A percentile compares a stretch with the other conserved stretches of the same genome.
These are phyloP conservation scores for Sylvia atricapilla DNA, from an alignment of 2,113 vertebrate genomes.

Conservation along the genomic window DNA sequence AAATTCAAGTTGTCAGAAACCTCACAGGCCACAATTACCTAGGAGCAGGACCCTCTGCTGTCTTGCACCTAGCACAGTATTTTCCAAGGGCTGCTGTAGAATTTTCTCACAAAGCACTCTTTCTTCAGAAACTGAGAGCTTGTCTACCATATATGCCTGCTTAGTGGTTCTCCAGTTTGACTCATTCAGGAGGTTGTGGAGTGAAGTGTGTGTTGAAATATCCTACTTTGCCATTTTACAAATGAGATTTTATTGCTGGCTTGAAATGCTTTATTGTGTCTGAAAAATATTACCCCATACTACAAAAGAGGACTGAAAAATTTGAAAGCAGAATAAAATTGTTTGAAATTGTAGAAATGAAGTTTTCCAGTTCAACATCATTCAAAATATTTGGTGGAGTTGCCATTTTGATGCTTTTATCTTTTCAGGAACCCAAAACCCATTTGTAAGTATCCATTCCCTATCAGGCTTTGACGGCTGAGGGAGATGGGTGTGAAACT, in stretches of 20 bases:
- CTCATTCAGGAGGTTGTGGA: not conserved
- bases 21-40: not conserved
- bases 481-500: not conserved
- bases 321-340: not conserved
- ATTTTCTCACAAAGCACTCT: not conserved
- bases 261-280: not conserved
- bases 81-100: not conserved
- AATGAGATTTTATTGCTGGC: not conserved
- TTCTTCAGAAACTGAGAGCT: slow-evolving; percentile 2
- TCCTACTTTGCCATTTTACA: not conserved
- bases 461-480: not conserved
- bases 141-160: not conserved
- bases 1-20: slow-evolving; percentile 14
- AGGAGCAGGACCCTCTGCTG: not conserved
- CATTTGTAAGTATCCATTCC: not conserved
- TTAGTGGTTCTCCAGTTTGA: not conserved
- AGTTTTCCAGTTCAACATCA: not conserved
- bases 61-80: not conserved
- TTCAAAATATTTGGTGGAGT: not conserved
- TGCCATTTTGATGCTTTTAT: not conserved
- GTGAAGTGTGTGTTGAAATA: not conserved
- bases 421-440: not conserved
- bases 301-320: not conserved
- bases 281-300: not conserved
- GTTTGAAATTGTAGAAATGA: not conserved